phyloP scores from a whole-genome alignment of 37 sponge, comb jelly and placozoan species.

The Corticium candelabrum region DNA sequence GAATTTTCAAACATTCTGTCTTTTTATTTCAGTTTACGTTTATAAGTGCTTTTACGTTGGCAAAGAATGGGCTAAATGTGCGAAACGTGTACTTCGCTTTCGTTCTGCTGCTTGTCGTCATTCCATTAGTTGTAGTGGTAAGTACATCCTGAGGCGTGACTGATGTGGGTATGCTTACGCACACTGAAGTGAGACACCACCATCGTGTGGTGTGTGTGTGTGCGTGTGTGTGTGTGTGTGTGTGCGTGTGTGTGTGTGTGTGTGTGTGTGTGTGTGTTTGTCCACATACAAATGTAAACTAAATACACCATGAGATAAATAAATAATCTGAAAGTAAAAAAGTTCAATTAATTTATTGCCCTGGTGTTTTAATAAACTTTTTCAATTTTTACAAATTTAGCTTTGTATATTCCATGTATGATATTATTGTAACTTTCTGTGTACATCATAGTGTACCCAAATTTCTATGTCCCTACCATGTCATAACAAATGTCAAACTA shows the following conservation, averaged over 20 bases:
- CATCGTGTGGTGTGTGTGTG: neutral
- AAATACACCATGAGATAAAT: no score
- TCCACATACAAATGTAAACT: neutral
- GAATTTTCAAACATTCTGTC: neutral
- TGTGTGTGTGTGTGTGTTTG: conserved; percentile 1
- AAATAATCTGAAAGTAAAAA: no score
- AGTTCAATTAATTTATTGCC: no score
- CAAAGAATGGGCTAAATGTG: neutral
- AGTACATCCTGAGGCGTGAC: conserved; percentile 6
- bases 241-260: no score
- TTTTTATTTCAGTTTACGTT: neutral
- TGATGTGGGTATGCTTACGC: neutral
- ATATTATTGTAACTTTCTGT: no score
- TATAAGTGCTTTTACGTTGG: neutral
- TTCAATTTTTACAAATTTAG: no score
- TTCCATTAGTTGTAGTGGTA: conserved; percentile 10
- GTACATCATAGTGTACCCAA: no score
- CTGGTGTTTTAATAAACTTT: no score
- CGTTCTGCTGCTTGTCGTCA: neutral
- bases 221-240: no score
- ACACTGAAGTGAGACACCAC: no score
- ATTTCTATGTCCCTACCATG: no score
- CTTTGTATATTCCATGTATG: neutral
- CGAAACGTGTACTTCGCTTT: neutral
- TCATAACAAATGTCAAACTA: no score